Conservation (phyloP, 1,140 invertebrate species). For the Triops cancriformis region DNA sequence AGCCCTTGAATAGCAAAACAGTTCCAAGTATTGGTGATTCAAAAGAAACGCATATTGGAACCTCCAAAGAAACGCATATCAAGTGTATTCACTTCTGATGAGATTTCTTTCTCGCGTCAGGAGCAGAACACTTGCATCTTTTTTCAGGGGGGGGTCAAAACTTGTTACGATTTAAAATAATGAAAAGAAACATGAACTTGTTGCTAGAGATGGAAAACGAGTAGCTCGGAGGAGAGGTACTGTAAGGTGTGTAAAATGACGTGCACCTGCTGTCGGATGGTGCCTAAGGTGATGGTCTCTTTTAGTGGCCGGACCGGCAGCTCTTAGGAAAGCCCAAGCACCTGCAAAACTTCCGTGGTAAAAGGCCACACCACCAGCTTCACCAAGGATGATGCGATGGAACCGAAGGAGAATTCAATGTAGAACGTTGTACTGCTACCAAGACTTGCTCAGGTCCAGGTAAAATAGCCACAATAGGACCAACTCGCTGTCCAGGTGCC, state of each 20-base stretch:
- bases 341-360: not conserved
- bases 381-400: too few relatives aligned
- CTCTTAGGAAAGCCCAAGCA: not conserved
- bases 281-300: constrained; percentile 1
- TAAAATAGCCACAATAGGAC: not conserved
- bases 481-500: not conserved
- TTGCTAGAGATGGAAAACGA: not conserved
- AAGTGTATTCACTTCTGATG: too few relatives aligned
- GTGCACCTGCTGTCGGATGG: not conserved
- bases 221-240: not conserved
- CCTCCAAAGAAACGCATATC: too few relatives aligned
- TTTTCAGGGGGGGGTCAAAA: too few relatives aligned
- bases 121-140: too few relatives aligned
- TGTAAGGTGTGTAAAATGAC: not conserved
- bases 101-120: too few relatives aligned
- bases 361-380: too few relatives aligned
- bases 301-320: not conserved
- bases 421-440: too few relatives aligned
- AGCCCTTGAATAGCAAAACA: too few relatives aligned
- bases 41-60: too few relatives aligned
- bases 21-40: too few relatives aligned
- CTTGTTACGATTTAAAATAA: not conserved
- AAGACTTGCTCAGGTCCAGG: not conserved
- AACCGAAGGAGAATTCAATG: too few relatives aligned
- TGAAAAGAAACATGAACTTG: not conserved